A percentile compares a stretch with the other conserved stretches of the same genome.
Conservation (phyloP, 2,797 vertebrate species). For the Rhinogobio ventralis region DNA sequence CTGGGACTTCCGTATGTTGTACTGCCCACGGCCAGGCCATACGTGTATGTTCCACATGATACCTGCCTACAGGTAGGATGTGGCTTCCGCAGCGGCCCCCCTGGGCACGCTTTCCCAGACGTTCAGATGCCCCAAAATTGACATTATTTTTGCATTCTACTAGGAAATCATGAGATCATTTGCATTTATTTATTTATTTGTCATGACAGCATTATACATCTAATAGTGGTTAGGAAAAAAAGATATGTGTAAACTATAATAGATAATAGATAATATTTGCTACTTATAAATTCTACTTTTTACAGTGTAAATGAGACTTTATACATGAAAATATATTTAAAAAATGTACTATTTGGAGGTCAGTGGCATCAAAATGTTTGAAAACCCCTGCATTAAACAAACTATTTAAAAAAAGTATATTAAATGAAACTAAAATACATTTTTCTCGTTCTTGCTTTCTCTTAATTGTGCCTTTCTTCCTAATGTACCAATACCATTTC, state of each 20-base stretch:
- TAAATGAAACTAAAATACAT: not conserved
- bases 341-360: too few relatives aligned
- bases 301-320: not conserved
- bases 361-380: not conserved
- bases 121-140: too few relatives aligned
- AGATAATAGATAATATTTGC: not conserved
- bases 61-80: too few relatives aligned
- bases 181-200: too few relatives aligned
- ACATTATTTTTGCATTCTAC: not conserved
- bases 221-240: too few relatives aligned
- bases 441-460: not conserved
- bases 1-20: too few relatives aligned
- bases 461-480: not conserved
- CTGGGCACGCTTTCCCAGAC: too few relatives aligned
- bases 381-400: not conserved
- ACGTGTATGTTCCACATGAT: too few relatives aligned
- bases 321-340: not conserved
- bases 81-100: too few relatives aligned
- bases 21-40: too few relatives aligned
- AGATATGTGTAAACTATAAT: not conserved
- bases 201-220: too few relatives aligned
- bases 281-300: not conserved
- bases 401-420: too few relatives aligned
- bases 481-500: not conserved
- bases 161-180: not conserved